Percentiles rank a stretch among this genome's conserved stretches.
These are phyloP conservation scores for Dryobotodes eremita DNA, from an alignment of 2,888 invertebrate genomes.

Conservation along the genomic window DNA sequence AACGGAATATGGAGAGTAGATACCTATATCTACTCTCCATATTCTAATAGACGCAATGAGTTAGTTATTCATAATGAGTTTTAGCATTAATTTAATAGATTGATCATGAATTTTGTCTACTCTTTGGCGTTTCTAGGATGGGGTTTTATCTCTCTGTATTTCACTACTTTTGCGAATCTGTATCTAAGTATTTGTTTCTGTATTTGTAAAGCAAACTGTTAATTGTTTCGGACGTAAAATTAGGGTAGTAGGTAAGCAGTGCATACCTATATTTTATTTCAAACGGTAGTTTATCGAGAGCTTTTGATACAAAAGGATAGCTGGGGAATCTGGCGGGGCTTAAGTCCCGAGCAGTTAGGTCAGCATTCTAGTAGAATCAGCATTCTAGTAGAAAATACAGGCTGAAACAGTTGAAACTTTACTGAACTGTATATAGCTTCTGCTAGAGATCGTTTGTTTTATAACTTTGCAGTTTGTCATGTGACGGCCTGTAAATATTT, in stretches of 20 bases:
- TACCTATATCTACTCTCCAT: slow-evolving; percentile 11
- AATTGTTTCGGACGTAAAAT: slow-evolving; percentile 20
- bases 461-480: neutral
- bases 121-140: slow-evolving; percentile 2
- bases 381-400: neutral
- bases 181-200: neutral
- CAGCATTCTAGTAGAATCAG: neutral
- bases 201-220: neutral
- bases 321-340: neutral
- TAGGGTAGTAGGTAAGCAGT: neutral
- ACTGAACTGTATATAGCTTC: neutral
- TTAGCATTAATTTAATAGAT: slow-evolving; percentile 10
- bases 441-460: neutral
- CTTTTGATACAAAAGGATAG: neutral
- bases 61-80: slow-evolving; percentile 11
- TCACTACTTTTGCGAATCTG: slow-evolving; percentile 1
- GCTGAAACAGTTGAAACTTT: slow-evolving; percentile 2
- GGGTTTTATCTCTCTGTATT: neutral
- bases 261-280: neutral
- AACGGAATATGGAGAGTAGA: slow-evolving; percentile 5
- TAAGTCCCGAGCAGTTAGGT: too few relatives aligned
- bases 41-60: slow-evolving; percentile 20
- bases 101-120: slow-evolving; percentile 32
- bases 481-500: neutral
- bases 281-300: slow-evolving; percentile 15